Percentiles rank a stretch among this genome's conserved stretches.
phyloP scores from a whole-genome alignment of 2,113 vertebrate genomes.

The Microtus oregoni region DNA sequence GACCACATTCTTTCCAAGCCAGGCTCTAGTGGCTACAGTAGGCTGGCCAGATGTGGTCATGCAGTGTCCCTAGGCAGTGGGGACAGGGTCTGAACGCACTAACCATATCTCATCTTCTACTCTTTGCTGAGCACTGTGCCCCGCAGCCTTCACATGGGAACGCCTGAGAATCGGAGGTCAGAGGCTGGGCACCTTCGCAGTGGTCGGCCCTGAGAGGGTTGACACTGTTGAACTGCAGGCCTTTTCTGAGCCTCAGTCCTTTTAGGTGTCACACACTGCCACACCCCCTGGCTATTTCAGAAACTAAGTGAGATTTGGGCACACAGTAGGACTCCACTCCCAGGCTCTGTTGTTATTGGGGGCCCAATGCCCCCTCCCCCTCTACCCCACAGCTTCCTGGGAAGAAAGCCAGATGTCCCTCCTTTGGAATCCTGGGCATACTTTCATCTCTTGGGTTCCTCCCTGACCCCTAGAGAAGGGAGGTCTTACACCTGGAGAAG shows the following conservation, averaged over 20 bases:
- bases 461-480: background rate
- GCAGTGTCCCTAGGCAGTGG: background rate
- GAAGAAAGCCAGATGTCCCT: background rate
- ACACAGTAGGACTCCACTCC: background rate
- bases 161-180: background rate
- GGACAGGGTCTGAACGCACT: background rate
- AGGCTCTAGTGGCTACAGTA: background rate
- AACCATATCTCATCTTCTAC: background rate
- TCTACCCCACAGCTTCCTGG: background rate
- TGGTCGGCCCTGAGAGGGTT: background rate
- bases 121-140: background rate
- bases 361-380: fast-evolving
- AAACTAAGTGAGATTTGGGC: background rate
- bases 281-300: background rate
- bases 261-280: background rate
- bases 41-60: no score
- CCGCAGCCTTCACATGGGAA: background rate
- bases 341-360: background rate
- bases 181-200: background rate
- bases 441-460: background rate
- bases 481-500: background rate
- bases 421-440: background rate
- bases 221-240: background rate
- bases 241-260: background rate
- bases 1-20: background rate